phyloP scores from a whole-genome alignment of 2,888 invertebrate genomes.

The Drosophila colorata region DNA sequence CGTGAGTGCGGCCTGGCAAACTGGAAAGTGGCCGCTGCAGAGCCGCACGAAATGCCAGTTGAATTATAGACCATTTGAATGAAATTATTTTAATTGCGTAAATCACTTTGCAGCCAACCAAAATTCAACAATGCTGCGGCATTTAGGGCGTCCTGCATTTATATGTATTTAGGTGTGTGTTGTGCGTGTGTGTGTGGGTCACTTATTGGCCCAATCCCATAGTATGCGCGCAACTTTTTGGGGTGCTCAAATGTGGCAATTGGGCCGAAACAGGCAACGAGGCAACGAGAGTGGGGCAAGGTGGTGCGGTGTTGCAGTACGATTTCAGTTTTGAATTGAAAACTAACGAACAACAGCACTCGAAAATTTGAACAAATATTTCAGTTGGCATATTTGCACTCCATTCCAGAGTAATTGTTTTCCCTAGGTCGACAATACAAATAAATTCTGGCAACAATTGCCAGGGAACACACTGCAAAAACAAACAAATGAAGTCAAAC shows the following conservation, averaged over 20 bases:
- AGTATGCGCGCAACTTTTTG: constrained; percentile 59
- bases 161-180: neutral
- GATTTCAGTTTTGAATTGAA: constrained; percentile 31
- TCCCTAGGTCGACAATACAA: constrained; percentile 63
- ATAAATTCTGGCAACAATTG: constrained; percentile 64
- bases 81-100: constrained; percentile 81
- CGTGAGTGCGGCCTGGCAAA: constrained; percentile 24
- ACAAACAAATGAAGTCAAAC: neutral
- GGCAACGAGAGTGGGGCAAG: neutral
- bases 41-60: constrained; percentile 71
- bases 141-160: constrained; percentile 38
- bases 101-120: constrained; percentile 77
- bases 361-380: constrained; percentile 66
- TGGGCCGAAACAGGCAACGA: constrained; percentile 15
- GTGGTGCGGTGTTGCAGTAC: neutral
- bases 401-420: constrained; percentile 73
- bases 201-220: constrained; percentile 75
- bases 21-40: constrained; percentile 53
- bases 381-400: constrained; percentile 75
- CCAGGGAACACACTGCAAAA: constrained; percentile 22
- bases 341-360: constrained; percentile 53
- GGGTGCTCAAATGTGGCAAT: constrained; percentile 31
- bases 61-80: constrained; percentile 79
- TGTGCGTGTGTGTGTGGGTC: constrained; percentile 40
- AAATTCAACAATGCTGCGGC: constrained; percentile 72